These are phyloP conservation scores for Sander lucioperca DNA, from an alignment of 2,113 vertebrate genomes.

Conservation along the genomic window DNA sequence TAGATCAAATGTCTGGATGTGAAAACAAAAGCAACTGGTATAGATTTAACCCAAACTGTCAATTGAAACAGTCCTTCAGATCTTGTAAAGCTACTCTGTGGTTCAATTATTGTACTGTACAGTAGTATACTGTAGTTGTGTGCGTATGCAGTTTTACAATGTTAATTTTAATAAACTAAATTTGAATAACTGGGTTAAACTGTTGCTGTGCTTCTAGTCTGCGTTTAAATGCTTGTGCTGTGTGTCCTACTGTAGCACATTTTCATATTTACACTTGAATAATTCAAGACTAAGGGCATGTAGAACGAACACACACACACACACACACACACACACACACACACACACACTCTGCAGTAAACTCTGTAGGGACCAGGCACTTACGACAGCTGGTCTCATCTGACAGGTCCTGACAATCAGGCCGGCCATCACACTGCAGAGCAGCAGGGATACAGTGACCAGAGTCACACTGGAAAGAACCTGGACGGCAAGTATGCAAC, in stretches of 20 bases:
- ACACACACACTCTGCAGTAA: neutral
- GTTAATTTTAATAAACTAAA: neutral
- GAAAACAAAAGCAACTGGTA: neutral
- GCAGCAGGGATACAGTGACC: conserved; percentile 78
- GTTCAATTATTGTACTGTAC: neutral
- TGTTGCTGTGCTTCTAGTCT: neutral
- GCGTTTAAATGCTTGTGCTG: neutral
- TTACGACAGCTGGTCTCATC: conserved; percentile 82
- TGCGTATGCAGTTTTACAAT: neutral
- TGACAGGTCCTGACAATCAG: conserved; percentile 79
- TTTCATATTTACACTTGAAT: neutral
- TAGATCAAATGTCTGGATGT: neutral
- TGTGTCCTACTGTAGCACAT: neutral
- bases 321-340: neutral
- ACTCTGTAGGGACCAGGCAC: neutral
- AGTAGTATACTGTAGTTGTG: neutral
- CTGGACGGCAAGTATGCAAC: conserved; percentile 76
- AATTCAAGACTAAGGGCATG: neutral
- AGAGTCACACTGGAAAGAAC: conserved; percentile 77
- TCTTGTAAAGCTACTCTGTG: neutral
- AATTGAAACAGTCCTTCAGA: neutral
- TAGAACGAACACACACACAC: neutral
- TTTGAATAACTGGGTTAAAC: neutral
- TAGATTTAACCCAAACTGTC: neutral
- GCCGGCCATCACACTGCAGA: conserved; percentile 76